Evolutionary conservation across 2,113 vertebrate species (phyloP), one percentile per base, ranked within the genome.

Genomic region (Lichenostomus cassidix): DNA sequence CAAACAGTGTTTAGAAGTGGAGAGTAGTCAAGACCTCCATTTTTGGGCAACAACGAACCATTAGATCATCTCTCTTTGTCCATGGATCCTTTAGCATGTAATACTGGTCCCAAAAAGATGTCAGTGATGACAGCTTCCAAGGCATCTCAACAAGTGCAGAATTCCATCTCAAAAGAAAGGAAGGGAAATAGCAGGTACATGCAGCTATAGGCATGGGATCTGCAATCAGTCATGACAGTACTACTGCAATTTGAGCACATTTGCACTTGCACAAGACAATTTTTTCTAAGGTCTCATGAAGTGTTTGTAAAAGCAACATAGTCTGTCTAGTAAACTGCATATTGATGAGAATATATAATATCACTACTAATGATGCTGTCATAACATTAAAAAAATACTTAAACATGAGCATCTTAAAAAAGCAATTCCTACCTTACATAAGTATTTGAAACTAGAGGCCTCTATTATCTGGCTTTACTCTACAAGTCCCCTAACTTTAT

Each of bases 171-270:
- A 60, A 52, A 73, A 74, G 10, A 44, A 64, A 52, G 8, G 21
- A 23, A 88, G 14, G 52, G 14, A 90, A 37, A 8, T 31, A 10
- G 29, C 39, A 86, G 53, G 35, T 46, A 37, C 5, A 11, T 2
- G 19, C 59, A 73, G 22, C 24, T 55, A 17, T 0, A 55, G 25
- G 35, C 1, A 0, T 24, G 17, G 24, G 31, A 88, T 44, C 11
- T 62, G 49, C 53, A 33, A 17, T 42, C 41, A 56, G 2, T 55
- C 74, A 71, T 0, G 0, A 60, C 0, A 0, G 27, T 27, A 33
- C 14, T 8, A 71, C 15, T 6, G 35, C 52, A 64, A 67, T 1
- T 1, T 49, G 22, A 89, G 6, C 10, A 42, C 35, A 44, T 44
- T 2, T 59, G 46, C 9, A 24, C 50, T 50, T 33, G n/a, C 47